Evolutionary conservation across 2,888 invertebrate species (phyloP), one percentile per base, ranked within the genome.

Genomic region (Heteromurus nitidus): DNA sequence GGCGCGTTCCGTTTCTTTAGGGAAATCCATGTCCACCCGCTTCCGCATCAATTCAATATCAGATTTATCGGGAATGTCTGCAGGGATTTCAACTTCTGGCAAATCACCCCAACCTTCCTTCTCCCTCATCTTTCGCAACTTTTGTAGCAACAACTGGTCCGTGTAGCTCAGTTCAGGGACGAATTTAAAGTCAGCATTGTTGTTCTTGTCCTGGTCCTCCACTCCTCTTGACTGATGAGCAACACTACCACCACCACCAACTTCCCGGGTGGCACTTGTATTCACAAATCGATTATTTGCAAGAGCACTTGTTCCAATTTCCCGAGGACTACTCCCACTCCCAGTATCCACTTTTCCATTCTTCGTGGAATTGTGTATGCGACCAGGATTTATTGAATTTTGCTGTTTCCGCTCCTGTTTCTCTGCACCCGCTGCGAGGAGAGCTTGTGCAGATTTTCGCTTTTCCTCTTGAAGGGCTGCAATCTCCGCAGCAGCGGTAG

Each of bases 91-190:
- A 7, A 62, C 20, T 31, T 20, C 18, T 36, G 53, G n/a, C 36
- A 36, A 36, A 36, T 55, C 30, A 3, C 44, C 22, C 76, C 76
- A 68, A 0, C 68, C 68, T 28, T 76, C 67, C 13, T 42, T 20
- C 31, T 68, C 76, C 26, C 67, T 76, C 30, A 76, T 16, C 44
- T 58, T 67, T 58, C 74, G 50, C 13, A 74, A 42, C 55, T 84
- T 81, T 11, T 82, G 68, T 3, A 84, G 73, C 26, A 80, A 68
- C 31, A 80, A 58, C 44, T 84, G 84, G 47, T 84, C 84, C 24
- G 82, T 81, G 62, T 81, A 82, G 36, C 82, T 82, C 75, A 84
- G 77, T 0, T 53, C 80, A 3, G 80, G 74, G 62, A 69, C 28
- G 28, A 80, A 74, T 36, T 73, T 60, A 18, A 80, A 74, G 0